phyloP scores from a whole-genome alignment of 2,888 invertebrate species.

The Drosophila mimetica region DNA sequence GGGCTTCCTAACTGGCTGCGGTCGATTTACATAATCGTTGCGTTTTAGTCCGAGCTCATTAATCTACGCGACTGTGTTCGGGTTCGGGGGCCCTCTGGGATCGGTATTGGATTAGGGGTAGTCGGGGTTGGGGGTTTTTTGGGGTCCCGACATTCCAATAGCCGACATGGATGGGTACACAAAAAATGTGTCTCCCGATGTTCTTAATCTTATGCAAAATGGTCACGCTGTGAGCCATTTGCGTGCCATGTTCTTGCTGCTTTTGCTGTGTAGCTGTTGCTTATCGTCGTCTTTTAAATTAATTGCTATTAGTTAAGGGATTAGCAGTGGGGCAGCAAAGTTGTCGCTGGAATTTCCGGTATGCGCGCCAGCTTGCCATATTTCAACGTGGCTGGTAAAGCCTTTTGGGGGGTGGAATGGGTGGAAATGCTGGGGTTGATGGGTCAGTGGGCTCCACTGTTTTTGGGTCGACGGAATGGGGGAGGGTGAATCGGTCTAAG shows the following conservation, averaged over 20 bases:
- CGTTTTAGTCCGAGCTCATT: slow-evolving; percentile 74
- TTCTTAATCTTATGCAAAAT: slow-evolving; percentile 79
- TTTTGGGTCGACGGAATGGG: slow-evolving; percentile 14
- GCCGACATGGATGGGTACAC: slow-evolving; percentile 32
- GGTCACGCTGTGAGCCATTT: slow-evolving; percentile 74
- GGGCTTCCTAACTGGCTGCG: slow-evolving; percentile 58
- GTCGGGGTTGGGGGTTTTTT: background rate
- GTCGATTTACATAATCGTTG: slow-evolving; percentile 77
- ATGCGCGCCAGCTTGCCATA: slow-evolving; percentile 71
- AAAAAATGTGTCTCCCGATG: slow-evolving; percentile 68
- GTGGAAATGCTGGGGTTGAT: background rate
- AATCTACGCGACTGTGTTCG: slow-evolving; percentile 60
- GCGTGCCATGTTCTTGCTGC: slow-evolving; percentile 58
- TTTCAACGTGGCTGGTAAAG: slow-evolving; percentile 58
- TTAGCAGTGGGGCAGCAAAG: slow-evolving; percentile 77
- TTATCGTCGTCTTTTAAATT: slow-evolving; percentile 81
- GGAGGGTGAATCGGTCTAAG: background rate
- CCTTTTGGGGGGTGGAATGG: slow-evolving; percentile 26
- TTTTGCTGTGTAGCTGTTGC: slow-evolving; percentile 58
- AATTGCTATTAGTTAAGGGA: slow-evolving; percentile 82
- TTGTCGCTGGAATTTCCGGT: slow-evolving; percentile 81
- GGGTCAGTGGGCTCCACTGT: slow-evolving; percentile 12
- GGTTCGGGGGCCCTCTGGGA: slow-evolving; percentile 1
- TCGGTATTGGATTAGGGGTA: slow-evolving; percentile 1
- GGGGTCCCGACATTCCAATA: slow-evolving; percentile 23